A percentile compares a stretch with the other conserved stretches of the same genome.
These are phyloP conservation scores for Atethmia centrago DNA, from an alignment of 2,888 invertebrate genomes.

Conservation along the genomic window DNA sequence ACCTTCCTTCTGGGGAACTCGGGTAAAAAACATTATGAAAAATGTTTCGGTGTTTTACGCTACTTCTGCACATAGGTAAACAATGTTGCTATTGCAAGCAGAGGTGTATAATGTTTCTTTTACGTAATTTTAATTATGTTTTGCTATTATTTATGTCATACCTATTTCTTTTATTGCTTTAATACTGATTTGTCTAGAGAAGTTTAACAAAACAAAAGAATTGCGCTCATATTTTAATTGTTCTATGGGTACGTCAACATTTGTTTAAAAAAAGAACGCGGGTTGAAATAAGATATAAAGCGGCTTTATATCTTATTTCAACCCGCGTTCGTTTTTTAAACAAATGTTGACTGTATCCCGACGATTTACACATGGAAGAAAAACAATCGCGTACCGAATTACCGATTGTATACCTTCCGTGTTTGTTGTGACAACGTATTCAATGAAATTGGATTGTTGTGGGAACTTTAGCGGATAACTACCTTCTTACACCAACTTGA, in stretches of 20 bases:
- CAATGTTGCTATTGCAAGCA: conserved; percentile 12
- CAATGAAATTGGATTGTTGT: conserved; percentile 47
- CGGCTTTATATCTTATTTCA: conserved; percentile 1
- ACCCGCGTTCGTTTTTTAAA: conserved; percentile 9
- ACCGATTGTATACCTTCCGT: conserved; percentile 41
- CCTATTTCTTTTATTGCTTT: conserved; percentile 1
- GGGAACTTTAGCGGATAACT: conserved; percentile 8
- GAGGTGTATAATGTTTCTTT: conserved; percentile 3
- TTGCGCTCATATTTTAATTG: background rate
- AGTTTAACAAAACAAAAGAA: background rate
- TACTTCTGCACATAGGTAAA: background rate
- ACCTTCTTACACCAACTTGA: background rate
- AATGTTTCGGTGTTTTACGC: background rate
- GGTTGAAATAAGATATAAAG: background rate
- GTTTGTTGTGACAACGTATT: conserved; percentile 39
- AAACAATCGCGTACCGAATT: conserved; percentile 36
- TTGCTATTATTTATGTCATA: conserved; percentile 11
- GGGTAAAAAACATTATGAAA: no score
- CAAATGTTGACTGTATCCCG: conserved; percentile 8
- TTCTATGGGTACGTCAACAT: background rate
- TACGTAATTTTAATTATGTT: conserved; percentile 19
- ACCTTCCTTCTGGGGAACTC: no score
- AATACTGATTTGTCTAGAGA: conserved; percentile 4
- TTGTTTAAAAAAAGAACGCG: conserved; percentile 13
- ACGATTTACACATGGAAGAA: conserved; percentile 46